Evolutionary conservation across 2,113 vertebrate genomes (phyloP).

Genomic region (Corydoras maculifer): DNA sequence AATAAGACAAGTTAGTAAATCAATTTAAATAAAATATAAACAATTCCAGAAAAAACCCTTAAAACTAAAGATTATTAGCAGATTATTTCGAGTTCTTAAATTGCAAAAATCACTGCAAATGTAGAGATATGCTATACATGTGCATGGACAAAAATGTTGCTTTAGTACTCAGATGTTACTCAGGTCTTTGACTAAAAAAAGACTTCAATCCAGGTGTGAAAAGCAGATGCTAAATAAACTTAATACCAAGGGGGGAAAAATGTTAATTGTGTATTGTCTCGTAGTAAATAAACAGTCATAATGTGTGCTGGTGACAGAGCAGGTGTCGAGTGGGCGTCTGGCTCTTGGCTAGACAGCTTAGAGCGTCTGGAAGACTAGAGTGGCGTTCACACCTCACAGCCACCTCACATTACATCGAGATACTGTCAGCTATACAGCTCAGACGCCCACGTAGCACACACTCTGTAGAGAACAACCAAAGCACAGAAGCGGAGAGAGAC

Average conservation of each 20-base stretch:
- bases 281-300: constrained; percentile 57
- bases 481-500: constrained; percentile 28
- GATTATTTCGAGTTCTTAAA: no score
- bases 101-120: no score
- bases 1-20: not conserved
- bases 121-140: not conserved
- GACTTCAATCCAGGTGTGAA: constrained; percentile 15
- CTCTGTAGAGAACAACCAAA: constrained; percentile 21
- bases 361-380: constrained; percentile 59
- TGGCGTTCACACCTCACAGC: constrained; percentile 42
- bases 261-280: constrained; percentile 35
- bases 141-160: not conserved
- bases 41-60: no score
- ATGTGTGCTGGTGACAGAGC: constrained; percentile 49
- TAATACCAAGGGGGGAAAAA: constrained; percentile 18
- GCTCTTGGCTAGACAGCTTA: constrained; percentile 56
- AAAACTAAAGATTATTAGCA: no score
- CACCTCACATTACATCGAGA: constrained; percentile 31
- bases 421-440: constrained; percentile 39
- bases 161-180: not conserved
- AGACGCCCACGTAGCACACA: constrained; percentile 45
- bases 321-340: constrained; percentile 68
- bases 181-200: not conserved
- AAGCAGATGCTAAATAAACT: constrained; percentile 31
- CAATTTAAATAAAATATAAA: no score